phyloP scores from a whole-genome alignment of 2,113 vertebrate species.

The Cebidichthys violaceus region DNA sequence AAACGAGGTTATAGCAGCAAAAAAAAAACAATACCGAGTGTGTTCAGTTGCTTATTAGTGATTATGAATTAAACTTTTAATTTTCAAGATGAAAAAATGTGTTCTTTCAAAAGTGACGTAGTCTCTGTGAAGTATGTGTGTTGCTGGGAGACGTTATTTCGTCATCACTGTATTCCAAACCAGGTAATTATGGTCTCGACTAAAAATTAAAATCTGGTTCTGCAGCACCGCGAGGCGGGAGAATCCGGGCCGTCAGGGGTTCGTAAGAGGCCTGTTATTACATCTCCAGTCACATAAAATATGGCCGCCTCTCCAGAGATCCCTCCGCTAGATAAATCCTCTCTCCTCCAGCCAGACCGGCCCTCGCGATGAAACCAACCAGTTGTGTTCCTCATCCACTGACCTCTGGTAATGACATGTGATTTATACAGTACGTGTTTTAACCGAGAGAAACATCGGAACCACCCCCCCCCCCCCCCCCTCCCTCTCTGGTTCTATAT shows the following conservation, averaged over 20 bases:
- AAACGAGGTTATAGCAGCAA: neutral
- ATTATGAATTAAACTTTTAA: neutral
- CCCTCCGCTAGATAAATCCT: conserved; percentile 78
- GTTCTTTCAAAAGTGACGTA: neutral
- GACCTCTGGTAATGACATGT: conserved; percentile 79
- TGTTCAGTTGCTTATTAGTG: neutral
- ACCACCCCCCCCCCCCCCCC: too few species aligned
- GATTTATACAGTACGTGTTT: conserved; percentile 80
- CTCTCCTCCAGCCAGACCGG: conserved; percentile 75
- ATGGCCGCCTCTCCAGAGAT: conserved; percentile 77
- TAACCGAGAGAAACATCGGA: too few species aligned
- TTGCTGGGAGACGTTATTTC: neutral
- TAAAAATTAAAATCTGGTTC: neutral
- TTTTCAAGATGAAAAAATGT: neutral
- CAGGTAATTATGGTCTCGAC: neutral
- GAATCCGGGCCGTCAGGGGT: conserved; percentile 71
- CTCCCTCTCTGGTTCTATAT: conserved; percentile 66
- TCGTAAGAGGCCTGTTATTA: conserved; percentile 81
- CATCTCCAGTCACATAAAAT: conserved; percentile 80
- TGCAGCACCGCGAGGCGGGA: conserved; percentile 64
- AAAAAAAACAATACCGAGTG: too few species aligned
- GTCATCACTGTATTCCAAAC: neutral
- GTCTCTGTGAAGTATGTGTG: neutral
- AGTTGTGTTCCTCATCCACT: conserved; percentile 65
- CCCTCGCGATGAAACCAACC: conserved; percentile 62